Base-by-base conservation (phyloP, 2,797 vertebrate genomes). In the Discoglossus pictus region DNA sequence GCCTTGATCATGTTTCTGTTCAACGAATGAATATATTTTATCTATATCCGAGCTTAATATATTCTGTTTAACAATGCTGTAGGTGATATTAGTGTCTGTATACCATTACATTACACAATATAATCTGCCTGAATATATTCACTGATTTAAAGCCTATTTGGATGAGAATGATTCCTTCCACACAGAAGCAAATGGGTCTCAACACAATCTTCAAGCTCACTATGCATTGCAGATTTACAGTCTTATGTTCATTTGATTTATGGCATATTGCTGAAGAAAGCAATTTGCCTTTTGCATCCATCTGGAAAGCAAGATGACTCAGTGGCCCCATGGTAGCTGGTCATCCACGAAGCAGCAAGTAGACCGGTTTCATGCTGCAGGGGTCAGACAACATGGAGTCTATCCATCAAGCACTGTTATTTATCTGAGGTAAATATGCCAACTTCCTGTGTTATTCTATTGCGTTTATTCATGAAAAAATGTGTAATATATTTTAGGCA, bases 241-340 rank as follows among this genome's bases (percentile, higher is more conserved):
- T 27, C 17, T 12, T 34, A 12, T 40, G 53, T 31, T 42, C 43
- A 34, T 55, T 48, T 56, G 43, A 70, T 63, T 63, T 63, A 58
- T 10, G 25, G 52, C 51, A 39, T 51, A 31, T 50, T 24, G 51
- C 24, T 31, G 38, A 58, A 18, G 18, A 63, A 47, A 63, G 54
- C 23, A 63, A 63, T 63, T 70, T 63, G 44, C 42, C 20, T 42
- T 56, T 35, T 63, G 51, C 44, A 63, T 56, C 44, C 52, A 70
- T 56, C 59, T 50, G 61, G 60, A 62, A 70, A 56, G 24, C 10
- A 50, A 48, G 52, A 70, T 63, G 42, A 63, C 51, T 56, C 54
- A 46, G 43, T 47, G 36, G 35, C 35, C 60, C 36, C 20, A 17
- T 63, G 58, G 50, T 47, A 31, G 58, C 21, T 39, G 25, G 59